Base-by-base conservation (phyloP, 1,140 invertebrate genomes). In the Achroia grisella region DNA sequence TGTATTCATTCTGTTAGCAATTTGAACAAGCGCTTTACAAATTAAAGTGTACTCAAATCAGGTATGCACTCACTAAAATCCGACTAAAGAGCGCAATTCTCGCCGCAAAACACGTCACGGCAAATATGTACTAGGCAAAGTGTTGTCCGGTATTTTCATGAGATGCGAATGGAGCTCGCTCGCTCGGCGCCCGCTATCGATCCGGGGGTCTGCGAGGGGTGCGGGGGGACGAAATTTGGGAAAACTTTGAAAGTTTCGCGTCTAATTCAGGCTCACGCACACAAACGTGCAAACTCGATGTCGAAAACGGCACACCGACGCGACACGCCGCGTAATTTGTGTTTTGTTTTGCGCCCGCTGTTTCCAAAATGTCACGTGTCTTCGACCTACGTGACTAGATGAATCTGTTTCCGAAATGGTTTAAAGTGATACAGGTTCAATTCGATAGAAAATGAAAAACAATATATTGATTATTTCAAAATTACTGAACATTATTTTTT, bases 201-300 rank as follows among this genome's bases (percentile, higher is more conserved):
- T 81, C 80, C 56, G 39, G 44, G 43, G 46, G 46, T 23, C 34
- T 39, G 60, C 54, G 59, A 61, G 57, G 52, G 52, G 54, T 42
- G 44, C 63, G 62, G 72, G 72, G 71, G 74, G 74, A 66, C 72
- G 65, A 79, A 85, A 85, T 85, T 85, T 81, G 81, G 81, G 81
- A 85, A 85, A 85, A 85, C 81, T 85, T 85, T 81, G 81, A 85
- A 85, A 85, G 81, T 85, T 85, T 82, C 78, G 70, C 81, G 81
- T 85, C 81, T 85, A 85, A 85, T 85, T 85, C 81, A 85, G 81
- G 81, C 78, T 76, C 78, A 82, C 81, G 76, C 81, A 85, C 81
- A 85, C 80, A 73, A 48, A 30, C 48, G 56, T 47, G 53, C 46
- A 3, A 23, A 23, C 17, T 23, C 17, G 17, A 23, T 23, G 17